Percentiles rank a stretch among this genome's conserved stretches.
These are phyloP conservation scores for Drosophila colorata DNA, from an alignment of 2,888 invertebrate genomes.

Conservation along the genomic window DNA sequence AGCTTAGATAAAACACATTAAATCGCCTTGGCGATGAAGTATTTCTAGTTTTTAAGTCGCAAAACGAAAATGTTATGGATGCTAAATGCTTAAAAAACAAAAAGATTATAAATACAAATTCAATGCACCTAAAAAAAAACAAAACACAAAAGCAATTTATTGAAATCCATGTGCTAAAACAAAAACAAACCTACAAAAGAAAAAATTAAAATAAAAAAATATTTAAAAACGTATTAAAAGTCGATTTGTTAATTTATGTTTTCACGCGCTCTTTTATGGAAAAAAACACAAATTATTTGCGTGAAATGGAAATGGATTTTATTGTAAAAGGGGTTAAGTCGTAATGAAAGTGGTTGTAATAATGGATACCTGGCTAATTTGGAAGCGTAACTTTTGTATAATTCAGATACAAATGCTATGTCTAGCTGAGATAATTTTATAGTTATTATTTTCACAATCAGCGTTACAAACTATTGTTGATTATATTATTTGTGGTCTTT, in stretches of 20 bases:
- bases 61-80: constrained; percentile 54
- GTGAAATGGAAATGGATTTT: background rate
- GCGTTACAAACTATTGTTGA: no score
- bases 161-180: constrained; percentile 78
- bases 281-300: background rate
- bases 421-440: no score
- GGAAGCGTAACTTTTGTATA: no score
- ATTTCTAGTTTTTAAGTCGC: constrained; percentile 73
- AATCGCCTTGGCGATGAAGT: constrained; percentile 65
- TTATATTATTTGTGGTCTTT: no score
- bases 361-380: no score
- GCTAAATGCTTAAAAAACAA: constrained; percentile 29
- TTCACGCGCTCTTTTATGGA: background rate
- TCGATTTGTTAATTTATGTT: constrained; percentile 13
- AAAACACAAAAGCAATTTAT: constrained; percentile 47
- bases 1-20: constrained; percentile 51
- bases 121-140: constrained; percentile 48
- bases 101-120: constrained; percentile 23
- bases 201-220: constrained; percentile 47
- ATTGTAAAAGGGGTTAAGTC: background rate
- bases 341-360: no score
- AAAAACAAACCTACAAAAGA: constrained; percentile 32
- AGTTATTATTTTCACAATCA: no score
- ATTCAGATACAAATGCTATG: no score
- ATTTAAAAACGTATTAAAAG: constrained; percentile 47